phyloP scores from a whole-genome alignment of 2,888 invertebrate genomes.

The Napeogenes sylphis region DNA sequence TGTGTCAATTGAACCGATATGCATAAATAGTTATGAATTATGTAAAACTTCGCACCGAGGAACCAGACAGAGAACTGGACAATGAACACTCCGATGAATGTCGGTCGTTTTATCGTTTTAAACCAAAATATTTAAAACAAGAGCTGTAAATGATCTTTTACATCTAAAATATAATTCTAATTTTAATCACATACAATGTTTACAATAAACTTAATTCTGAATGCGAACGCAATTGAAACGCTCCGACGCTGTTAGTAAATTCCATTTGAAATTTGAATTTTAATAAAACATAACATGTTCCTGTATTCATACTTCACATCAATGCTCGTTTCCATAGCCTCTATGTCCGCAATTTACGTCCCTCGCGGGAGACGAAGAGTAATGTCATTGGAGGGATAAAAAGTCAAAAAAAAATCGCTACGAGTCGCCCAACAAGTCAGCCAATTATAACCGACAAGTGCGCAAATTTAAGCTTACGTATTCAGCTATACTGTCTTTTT shows the following conservation, averaged over 20 bases:
- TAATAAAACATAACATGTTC: slow-evolving; percentile 66
- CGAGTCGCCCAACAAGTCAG: slow-evolving; percentile 73
- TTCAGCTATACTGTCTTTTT: slow-evolving; percentile 27
- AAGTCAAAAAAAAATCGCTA: slow-evolving; percentile 64
- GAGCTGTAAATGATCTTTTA: no score
- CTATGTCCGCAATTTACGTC: slow-evolving; percentile 72
- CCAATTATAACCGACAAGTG: slow-evolving; percentile 77
- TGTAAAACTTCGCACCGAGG: slow-evolving; percentile 59
- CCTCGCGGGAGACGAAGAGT: slow-evolving; percentile 75
- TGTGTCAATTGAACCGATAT: slow-evolving; percentile 69
- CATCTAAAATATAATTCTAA: background rate
- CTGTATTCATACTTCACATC: slow-evolving; percentile 71
- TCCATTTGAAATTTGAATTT: slow-evolving; percentile 63
- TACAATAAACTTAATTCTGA: slow-evolving; percentile 27
- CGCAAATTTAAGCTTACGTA: slow-evolving; percentile 63
- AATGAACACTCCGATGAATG: slow-evolving; percentile 38
- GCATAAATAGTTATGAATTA: slow-evolving; percentile 72
- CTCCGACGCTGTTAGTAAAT: slow-evolving; percentile 36
- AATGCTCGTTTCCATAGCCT: slow-evolving; percentile 67
- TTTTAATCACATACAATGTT: background rate
- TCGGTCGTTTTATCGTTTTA: background rate
- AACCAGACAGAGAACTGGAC: slow-evolving; percentile 33
- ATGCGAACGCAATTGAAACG: slow-evolving; percentile 37
- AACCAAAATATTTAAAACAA: no score
- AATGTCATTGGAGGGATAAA: slow-evolving; percentile 65